Evolutionary conservation across 2,888 invertebrate species (phyloP).

Genomic region (Phanerotoma sp.): DNA sequence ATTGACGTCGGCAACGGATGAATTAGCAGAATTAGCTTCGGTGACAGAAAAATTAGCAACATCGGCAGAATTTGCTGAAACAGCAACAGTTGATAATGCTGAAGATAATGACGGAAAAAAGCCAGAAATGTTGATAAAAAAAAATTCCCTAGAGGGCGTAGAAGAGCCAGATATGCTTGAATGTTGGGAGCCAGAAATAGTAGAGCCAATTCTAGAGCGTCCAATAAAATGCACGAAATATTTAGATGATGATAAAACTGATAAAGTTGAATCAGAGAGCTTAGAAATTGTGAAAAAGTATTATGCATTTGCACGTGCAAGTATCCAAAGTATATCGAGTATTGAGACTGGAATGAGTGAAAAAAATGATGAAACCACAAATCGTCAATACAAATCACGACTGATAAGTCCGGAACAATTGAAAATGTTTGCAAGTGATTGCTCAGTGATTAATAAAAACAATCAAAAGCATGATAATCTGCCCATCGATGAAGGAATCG

Average conservation of each 20-base stretch:
- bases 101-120: constrained; percentile 6
- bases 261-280: constrained; percentile 35
- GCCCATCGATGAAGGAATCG: constrained; percentile 52
- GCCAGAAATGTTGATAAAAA: constrained; percentile 25
- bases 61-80: too few species aligned
- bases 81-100: not conserved
- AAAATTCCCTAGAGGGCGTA: constrained; percentile 47
- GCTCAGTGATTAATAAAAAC: constrained; percentile 34
- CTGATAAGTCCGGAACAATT: constrained; percentile 35
- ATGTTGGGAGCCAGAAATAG: constrained; percentile 57
- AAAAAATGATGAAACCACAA: not conserved
- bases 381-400: not conserved
- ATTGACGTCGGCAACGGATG: too few species aligned
- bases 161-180: constrained; percentile 59
- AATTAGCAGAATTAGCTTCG: too few species aligned
- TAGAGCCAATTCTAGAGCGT: constrained; percentile 47
- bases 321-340: constrained; percentile 37
- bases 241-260: constrained; percentile 34
- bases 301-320: constrained; percentile 48
- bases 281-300: constrained; percentile 50
- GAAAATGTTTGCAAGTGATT: constrained; percentile 39
- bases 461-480: constrained; percentile 25
- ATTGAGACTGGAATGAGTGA: constrained; percentile 21
- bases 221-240: constrained; percentile 36
- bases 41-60: too few species aligned